phyloP scores from a whole-genome alignment of 2,113 vertebrate species.

The Zingel zingel region DNA sequence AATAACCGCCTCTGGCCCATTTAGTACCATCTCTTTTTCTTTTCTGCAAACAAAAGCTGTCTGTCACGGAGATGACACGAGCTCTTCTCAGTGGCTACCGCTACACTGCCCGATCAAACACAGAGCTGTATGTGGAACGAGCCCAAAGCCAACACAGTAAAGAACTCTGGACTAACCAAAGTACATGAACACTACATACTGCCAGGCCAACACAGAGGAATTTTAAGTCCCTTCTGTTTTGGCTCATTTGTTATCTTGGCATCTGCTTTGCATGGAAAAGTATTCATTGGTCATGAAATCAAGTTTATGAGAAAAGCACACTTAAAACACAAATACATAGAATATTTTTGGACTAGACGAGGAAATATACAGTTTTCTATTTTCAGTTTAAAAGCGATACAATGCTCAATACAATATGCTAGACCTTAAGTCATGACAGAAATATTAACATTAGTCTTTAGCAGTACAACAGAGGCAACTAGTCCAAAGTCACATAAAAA shows the following conservation, averaged over 20 bases:
- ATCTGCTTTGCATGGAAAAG: constrained; percentile 49
- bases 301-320: constrained; percentile 50
- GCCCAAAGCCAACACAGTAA: constrained; percentile 72
- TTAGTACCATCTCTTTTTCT: constrained; percentile 71
- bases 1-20: constrained; percentile 79
- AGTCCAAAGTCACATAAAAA: constrained; percentile 18
- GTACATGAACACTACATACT: constrained; percentile 50
- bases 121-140: constrained; percentile 56
- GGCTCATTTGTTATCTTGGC: constrained; percentile 55
- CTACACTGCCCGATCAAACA: constrained; percentile 70
- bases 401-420: neutral
- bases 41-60: constrained; percentile 77
- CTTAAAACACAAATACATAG: constrained; percentile 21
- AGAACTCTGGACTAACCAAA: constrained; percentile 60
- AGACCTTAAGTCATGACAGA: neutral
- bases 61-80: constrained; percentile 69
- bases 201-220: constrained; percentile 53
- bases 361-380: neutral
- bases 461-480: neutral
- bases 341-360: constrained; percentile 14
- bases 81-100: constrained; percentile 56
- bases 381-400: neutral
- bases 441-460: constrained; percentile 11
- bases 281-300: constrained; percentile 56
- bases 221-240: constrained; percentile 51